phyloP scores from a whole-genome alignment of 1,140 invertebrate genomes.

The Notospermus geniculatus region DNA sequence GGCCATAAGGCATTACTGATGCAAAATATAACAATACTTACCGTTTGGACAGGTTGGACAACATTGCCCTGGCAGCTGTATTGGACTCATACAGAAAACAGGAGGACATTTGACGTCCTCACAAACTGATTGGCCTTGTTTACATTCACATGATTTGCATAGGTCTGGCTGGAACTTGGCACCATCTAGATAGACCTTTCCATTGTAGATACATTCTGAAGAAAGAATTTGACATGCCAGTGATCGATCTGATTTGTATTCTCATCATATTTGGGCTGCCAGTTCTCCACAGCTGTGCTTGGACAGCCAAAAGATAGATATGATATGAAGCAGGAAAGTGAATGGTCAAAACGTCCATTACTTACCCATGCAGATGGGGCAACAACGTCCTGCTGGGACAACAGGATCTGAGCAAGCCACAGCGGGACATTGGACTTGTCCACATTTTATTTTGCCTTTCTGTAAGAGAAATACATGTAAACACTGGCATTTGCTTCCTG shows the following conservation, averaged over 20 bases:
- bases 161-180: conserved; percentile 28
- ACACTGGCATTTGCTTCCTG: too few relatives aligned
- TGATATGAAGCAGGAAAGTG: too few relatives aligned
- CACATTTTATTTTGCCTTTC: conserved; percentile 43
- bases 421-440: conserved; percentile 30
- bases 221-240: conserved; percentile 4
- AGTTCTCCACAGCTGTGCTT: neutral
- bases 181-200: conserved; percentile 27
- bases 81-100: conserved; percentile 27
- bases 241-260: neutral
- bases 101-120: conserved; percentile 26
- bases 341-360: too few relatives aligned
- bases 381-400: conserved; percentile 40
- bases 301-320: neutral
- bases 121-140: conserved; percentile 36
- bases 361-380: conserved; percentile 42
- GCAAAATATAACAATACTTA: conserved; percentile 17
- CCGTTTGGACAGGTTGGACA: conserved; percentile 39
- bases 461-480: conserved; percentile 27
- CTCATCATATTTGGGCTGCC: neutral
- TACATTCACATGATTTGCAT: conserved; percentile 35
- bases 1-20: neutral
- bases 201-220: conserved; percentile 38
- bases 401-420: conserved; percentile 39
- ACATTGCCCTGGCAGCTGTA: conserved; percentile 31